Percentiles rank a stretch among this genome's conserved stretches.
These are phyloP conservation scores for Cantharis flavilabris DNA, from an alignment of 2,888 invertebrate species.

Conservation along the genomic window DNA sequence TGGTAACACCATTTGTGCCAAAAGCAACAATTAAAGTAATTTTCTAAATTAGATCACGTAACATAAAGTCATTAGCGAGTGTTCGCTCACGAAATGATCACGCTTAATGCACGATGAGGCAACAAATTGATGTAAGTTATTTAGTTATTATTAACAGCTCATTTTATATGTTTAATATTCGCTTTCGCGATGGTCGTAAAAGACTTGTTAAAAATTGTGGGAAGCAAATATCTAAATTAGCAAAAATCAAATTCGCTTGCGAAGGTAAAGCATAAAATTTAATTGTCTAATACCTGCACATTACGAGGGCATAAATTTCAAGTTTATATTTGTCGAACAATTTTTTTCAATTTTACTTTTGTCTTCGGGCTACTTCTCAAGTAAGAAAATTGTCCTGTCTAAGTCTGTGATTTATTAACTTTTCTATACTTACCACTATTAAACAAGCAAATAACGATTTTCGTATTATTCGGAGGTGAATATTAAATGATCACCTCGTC, in stretches of 20 bases:
- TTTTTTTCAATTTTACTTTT: background rate
- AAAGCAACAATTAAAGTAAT: slow-evolving; percentile 31
- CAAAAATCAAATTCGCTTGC: background rate
- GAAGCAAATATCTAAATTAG: slow-evolving; percentile 7
- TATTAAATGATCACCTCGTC: background rate
- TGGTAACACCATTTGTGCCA: slow-evolving; percentile 25
- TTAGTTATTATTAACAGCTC: slow-evolving; percentile 31
- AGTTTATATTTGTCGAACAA: background rate
- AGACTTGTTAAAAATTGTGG: slow-evolving; percentile 14
- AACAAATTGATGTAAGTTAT: slow-evolving; percentile 31
- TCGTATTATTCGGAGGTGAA: background rate
- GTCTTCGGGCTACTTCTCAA: background rate
- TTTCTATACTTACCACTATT: background rate
- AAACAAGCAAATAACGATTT: background rate
- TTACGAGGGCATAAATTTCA: background rate
- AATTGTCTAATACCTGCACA: background rate
- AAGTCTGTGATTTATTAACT: background rate
- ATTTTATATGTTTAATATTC: slow-evolving; percentile 20
- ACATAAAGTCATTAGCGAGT: slow-evolving; percentile 35
- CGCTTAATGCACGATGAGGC: slow-evolving; percentile 26
- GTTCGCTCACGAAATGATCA: slow-evolving; percentile 27
- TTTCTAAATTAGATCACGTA: slow-evolving; percentile 39
- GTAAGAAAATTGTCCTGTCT: background rate
- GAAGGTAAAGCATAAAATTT: background rate
- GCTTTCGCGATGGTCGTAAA: slow-evolving; percentile 15